phyloP scores from a whole-genome alignment of 2,888 invertebrate species.

The Uloborus plumipes region DNA sequence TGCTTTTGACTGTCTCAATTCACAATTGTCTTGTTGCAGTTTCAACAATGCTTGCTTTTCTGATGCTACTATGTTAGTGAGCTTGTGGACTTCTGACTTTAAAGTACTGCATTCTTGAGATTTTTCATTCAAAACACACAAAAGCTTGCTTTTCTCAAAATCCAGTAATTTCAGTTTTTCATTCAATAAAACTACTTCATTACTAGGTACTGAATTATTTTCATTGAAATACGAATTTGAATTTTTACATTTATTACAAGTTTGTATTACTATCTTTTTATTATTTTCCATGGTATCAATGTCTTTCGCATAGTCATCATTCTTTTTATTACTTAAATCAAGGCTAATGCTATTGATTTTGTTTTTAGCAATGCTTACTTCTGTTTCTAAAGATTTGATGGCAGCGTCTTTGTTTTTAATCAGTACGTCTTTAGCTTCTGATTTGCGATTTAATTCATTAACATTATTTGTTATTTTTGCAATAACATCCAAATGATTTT shows the following conservation, averaged over 20 bases:
- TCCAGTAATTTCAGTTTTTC: constrained; percentile 66
- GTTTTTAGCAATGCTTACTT: constrained; percentile 13
- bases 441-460: constrained; percentile 21
- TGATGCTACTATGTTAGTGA: constrained; percentile 71
- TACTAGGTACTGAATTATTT: neutral
- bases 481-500: neutral
- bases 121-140: constrained; percentile 72
- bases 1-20: constrained; percentile 69
- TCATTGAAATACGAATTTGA: neutral
- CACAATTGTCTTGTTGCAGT: constrained; percentile 70
- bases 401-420: constrained; percentile 20
- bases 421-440: constrained; percentile 8
- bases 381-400: constrained; percentile 29
- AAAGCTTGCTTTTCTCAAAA: constrained; percentile 71
- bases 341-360: constrained; percentile 10
- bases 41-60: constrained; percentile 71
- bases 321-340: constrained; percentile 17
- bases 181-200: constrained; percentile 20
- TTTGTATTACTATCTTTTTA: neutral
- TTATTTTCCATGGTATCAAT: neutral
- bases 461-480: constrained; percentile 47
- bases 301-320: constrained; percentile 8
- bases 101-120: constrained; percentile 71
- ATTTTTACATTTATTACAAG: constrained; percentile 9
- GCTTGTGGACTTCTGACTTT: constrained; percentile 71